Base-by-base conservation (phyloP, 1,140 invertebrate genomes). In the Drosophila carrolli region DNA sequence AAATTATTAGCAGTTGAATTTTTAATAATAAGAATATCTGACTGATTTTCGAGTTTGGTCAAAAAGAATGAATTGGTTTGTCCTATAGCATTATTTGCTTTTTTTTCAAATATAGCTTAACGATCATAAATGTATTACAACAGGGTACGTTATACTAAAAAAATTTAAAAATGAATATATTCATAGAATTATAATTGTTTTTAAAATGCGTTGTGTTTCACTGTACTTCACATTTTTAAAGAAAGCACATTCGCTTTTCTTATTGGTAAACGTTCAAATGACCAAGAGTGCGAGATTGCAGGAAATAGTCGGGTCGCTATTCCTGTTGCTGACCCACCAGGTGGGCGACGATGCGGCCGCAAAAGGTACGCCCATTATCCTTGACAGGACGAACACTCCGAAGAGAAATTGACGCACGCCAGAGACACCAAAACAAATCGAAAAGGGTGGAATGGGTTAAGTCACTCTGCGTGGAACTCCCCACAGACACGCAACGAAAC, bases 331-430 rank as follows among this genome's bases (percentile, higher is more conserved):
- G 47, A 50, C 65, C 29, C 60, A 53, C 59, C 23, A 35, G 53
- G 53, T 43, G 59, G 51, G 44, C 7, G 55, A 71, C 77, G 66
- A 79, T 68, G 37, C 68, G 65, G 59, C 47, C 58, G 71, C 63
- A 72, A 80, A 59, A 59, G 70, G 73, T 74, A 77, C 54, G 48
- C 37, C 67, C 47, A 65, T 84, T 81, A 81, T 50, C 68, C 76
- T 77, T 55, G 71, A 41, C 51, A 75, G 53, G 72, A 63, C 51
- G 59, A 54, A 43, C 32, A 27, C 14, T 40, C 38, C 35, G 32
- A 47, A 58, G 53, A 43, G 54, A 58, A 75, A 44, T 38, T 63
- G 51, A 53, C 53, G 70, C 23, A 43, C 40, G 46, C 43, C 27
- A 50, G 40, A 63, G 58, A 71, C 47, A 59, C 23, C 43, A 67